phyloP scores from a whole-genome alignment of 2,797 vertebrate genomes.

The Hoplostethus atlanticus region DNA sequence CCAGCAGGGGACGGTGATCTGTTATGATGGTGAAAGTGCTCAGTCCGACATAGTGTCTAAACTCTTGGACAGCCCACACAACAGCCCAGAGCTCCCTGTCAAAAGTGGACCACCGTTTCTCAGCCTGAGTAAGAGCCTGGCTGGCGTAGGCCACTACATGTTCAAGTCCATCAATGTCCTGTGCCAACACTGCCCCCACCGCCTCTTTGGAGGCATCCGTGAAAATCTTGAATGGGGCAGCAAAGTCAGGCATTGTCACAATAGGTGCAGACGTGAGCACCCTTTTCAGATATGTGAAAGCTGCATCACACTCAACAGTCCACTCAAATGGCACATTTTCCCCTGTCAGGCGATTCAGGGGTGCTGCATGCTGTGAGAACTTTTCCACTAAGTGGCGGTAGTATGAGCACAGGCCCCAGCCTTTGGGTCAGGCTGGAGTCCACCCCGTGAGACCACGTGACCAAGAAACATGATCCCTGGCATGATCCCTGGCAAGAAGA shows the following conservation, averaged over 20 bases:
- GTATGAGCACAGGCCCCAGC: slow-evolving; percentile 42
- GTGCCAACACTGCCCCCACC: slow-evolving; percentile 25
- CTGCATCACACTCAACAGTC: slow-evolving; percentile 12
- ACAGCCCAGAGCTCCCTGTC: slow-evolving; percentile 37
- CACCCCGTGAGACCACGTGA: slow-evolving; percentile 31
- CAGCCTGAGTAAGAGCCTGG: background rate
- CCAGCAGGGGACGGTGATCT: slow-evolving; percentile 34
- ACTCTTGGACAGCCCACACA: slow-evolving; percentile 35
- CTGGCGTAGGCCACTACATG: slow-evolving; percentile 22
- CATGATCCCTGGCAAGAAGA: slow-evolving; percentile 19
- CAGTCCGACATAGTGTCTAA: slow-evolving; percentile 30
- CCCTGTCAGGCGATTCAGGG: slow-evolving; percentile 14
- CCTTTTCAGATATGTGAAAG: slow-evolving; percentile 1
- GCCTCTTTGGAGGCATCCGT: slow-evolving; percentile 12
- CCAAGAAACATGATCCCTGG: slow-evolving; percentile 26
- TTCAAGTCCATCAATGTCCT: slow-evolving; percentile 16
- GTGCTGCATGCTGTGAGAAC: slow-evolving; percentile 16
- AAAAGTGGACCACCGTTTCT: slow-evolving; percentile 29
- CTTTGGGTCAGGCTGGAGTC: slow-evolving; percentile 38
- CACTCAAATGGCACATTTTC: slow-evolving; percentile 28
- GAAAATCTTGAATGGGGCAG: slow-evolving; percentile 20
- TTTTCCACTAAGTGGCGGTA: slow-evolving; percentile 30
- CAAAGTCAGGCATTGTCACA: slow-evolving; percentile 8
- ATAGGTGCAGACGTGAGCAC: background rate
- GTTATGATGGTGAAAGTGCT: slow-evolving; percentile 37